phyloP scores from a whole-genome alignment of 2,797 vertebrate species.

The Sorex maritimensis region DNA sequence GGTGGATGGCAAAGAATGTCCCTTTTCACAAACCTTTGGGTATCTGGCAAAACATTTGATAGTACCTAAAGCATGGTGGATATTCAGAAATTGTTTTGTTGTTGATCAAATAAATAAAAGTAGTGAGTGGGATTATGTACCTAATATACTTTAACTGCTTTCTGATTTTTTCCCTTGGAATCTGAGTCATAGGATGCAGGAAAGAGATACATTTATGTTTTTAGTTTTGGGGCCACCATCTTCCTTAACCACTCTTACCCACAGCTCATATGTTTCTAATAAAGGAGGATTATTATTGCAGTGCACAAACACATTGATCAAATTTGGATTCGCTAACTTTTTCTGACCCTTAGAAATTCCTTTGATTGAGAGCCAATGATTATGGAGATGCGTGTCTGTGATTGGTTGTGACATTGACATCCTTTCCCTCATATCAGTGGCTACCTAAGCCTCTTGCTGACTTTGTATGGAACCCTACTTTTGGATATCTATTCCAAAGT shows the following conservation, averaged over 20 bases:
- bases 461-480: not conserved
- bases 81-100: not conserved
- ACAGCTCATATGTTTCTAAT: not conserved
- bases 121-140: not conserved
- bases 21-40: not conserved
- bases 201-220: not conserved
- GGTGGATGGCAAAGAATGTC: too few relatives aligned
- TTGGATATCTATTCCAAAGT: conserved; percentile 15
- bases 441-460: not conserved
- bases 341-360: not conserved
- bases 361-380: conserved; percentile 31
- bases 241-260: not conserved
- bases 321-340: not conserved
- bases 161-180: not conserved
- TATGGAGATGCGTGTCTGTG: conserved; percentile 13
- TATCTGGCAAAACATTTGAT: not conserved
- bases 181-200: not conserved
- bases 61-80: not conserved
- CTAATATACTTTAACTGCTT: not conserved
- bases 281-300: not conserved
- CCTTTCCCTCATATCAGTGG: not conserved
- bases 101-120: conserved; percentile 39
- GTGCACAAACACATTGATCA: not conserved
- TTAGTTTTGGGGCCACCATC: not conserved
- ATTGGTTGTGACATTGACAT: not conserved